Evolutionary conservation across 2,888 invertebrate species (phyloP).

Genomic region (Melipona bicolor): DNA sequence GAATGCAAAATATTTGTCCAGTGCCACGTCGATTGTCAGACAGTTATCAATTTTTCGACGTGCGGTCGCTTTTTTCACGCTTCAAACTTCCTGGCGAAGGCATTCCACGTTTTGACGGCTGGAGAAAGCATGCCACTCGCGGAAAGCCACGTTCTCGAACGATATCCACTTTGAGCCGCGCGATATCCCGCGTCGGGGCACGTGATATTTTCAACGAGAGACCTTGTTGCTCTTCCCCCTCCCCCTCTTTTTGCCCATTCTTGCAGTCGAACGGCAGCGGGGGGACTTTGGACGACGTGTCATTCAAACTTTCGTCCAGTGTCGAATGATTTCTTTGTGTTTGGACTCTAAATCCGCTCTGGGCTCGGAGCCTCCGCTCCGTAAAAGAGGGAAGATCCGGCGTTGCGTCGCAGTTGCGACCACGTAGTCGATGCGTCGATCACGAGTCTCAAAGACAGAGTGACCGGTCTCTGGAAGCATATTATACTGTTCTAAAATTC

Average conservation of each 20-base stretch:
- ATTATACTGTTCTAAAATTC: too few relatives aligned
- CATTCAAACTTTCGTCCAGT: conserved; percentile 23
- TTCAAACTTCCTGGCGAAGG: too few relatives aligned
- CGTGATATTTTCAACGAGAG: conserved; percentile 37
- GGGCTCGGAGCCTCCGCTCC: too few relatives aligned
- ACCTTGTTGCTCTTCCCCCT: conserved; percentile 41
- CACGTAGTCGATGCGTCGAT: too few relatives aligned
- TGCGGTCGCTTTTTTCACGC: too few relatives aligned
- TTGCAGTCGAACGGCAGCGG: not conserved
- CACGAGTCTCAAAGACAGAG: too few relatives aligned
- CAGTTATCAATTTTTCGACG: too few relatives aligned
- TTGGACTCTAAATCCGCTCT: too few relatives aligned
- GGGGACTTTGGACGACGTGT: conserved; percentile 8
- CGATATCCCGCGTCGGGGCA: conserved; percentile 5
- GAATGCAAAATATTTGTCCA: too few relatives aligned
- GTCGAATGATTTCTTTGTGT: conserved; percentile 20
- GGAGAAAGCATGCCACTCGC: not conserved
- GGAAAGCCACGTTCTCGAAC: not conserved
- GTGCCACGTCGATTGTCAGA: too few relatives aligned
- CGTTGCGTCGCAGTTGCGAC: not conserved
- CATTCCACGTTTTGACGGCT: not conserved
- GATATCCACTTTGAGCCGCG: not conserved
- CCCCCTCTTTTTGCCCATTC: conserved; percentile 10
- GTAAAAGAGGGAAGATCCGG: not conserved
- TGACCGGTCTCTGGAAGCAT: too few relatives aligned